These are phyloP conservation scores for Thryonomys swinderianus DNA, from an alignment of 2,113 vertebrate genomes.

Conservation along the genomic window DNA sequence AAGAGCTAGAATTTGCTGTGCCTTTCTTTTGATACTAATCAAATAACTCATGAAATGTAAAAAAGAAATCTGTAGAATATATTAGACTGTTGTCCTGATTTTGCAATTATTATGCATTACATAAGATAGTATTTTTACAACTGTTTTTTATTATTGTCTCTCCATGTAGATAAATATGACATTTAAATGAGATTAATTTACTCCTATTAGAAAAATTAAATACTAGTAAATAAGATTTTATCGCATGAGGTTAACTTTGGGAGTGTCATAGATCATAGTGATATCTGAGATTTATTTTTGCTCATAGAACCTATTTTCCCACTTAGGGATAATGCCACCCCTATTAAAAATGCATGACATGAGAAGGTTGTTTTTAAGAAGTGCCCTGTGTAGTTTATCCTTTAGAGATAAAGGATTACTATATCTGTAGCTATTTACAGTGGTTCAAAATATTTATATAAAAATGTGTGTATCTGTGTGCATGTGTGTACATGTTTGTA, in stretches of 20 bases:
- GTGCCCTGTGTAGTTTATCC: neutral
- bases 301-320: neutral
- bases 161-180: neutral
- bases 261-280: neutral
- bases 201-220: neutral
- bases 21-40: neutral
- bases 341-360: neutral
- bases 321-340: neutral
- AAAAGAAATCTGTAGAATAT: neutral
- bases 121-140: neutral
- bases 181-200: conserved; percentile 33
- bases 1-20: neutral
- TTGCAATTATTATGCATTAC: neutral
- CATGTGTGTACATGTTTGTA: no score
- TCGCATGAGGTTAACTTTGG: neutral
- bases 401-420: neutral
- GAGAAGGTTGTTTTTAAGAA: conserved; percentile 17
- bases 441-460: neutral
- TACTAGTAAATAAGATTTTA: neutral
- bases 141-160: neutral
- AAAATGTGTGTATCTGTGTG: no score
- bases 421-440: neutral
- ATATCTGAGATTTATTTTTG: neutral
- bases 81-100: conserved; percentile 37
- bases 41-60: neutral